Conservation (phyloP, 2,113 vertebrate species). For the Urocitellus parryii region DNA sequence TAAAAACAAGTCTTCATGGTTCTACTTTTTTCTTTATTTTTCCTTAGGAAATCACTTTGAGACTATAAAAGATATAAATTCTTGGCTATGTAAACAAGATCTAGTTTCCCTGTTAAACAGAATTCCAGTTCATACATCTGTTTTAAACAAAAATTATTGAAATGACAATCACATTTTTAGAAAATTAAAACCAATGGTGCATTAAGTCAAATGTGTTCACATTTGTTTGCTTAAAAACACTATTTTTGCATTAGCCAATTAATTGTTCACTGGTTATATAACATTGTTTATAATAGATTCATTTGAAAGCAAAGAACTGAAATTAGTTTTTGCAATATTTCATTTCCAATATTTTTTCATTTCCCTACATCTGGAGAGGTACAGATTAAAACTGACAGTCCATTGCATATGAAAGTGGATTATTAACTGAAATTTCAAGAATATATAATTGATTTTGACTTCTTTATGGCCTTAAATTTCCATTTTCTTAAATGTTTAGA, state of each 20-base stretch:
- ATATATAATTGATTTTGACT: conserved; percentile 33
- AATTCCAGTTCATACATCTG: background rate
- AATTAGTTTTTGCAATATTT: background rate
- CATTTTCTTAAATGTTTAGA: background rate
- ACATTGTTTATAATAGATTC: background rate
- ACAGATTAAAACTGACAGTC: conserved; percentile 37
- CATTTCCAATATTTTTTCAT: background rate
- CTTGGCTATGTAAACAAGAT: background rate
- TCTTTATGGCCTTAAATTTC: background rate
- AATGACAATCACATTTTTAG: background rate
- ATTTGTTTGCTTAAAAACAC: conserved; percentile 26
- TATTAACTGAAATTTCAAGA: conserved; percentile 25
- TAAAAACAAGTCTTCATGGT: background rate
- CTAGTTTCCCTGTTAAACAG: background rate
- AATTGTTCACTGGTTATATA: background rate
- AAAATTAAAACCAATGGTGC: background rate
- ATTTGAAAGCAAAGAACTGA: conserved; percentile 6
- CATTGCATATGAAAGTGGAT: background rate
- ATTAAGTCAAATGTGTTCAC: background rate
- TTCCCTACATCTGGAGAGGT: background rate
- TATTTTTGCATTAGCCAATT: background rate
- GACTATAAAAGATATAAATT: background rate
- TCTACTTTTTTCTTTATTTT: background rate
- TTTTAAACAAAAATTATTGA: background rate
- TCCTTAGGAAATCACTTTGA: background rate